Evolutionary conservation across 2,888 invertebrate species (phyloP), one percentile per base, ranked within the genome.

Genomic region (Leptopilina myrica): DNA sequence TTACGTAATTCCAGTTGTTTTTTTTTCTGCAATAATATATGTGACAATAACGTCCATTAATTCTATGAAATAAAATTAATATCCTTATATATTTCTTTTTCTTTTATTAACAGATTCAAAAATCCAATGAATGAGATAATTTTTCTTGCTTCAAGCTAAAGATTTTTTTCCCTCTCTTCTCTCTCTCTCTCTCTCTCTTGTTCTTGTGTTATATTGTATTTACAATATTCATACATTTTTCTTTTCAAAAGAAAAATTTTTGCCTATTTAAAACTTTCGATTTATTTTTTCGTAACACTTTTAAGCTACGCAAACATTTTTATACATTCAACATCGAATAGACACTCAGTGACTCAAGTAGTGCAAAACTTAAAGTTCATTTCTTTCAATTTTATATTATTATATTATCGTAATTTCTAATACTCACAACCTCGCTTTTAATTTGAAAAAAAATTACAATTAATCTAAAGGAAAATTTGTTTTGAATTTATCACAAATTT

Each of bases 321-420:
- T 86, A 33, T 33, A 88, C 87, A 87, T 81, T 84, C 82, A 88
- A 88, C 88, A 88, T 86, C 81, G 83, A 88, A 11, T 88, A 87
- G 81, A 87, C 85, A 87, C 79, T 85, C 84, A 87, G 80, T 33
- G 33, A 33, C 33, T 33, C 33, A 33, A 33, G 82, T 86, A 84
- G 82, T 40, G 78, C 78, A 73, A 73, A 73, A 69, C 56, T 43
- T 33, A 67, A 67, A 20, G 15, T 2, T 8, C 53, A 69, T 26
- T 33, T 69, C 53, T 14, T 33, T 49, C 53, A 14, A 53, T 53
- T 69, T 69, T 14, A 26, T 56, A 53, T 33, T 2, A 2, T 2
- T 33, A 4, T 7, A 20, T 43, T 1, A 43, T 43, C 8, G 2
- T 49, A 49, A 49, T 49, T 49, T 6, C 20, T 26, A 46, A 20